Base-by-base conservation (phyloP, 2,888 invertebrate genomes). In the Byasa hedistus region DNA sequence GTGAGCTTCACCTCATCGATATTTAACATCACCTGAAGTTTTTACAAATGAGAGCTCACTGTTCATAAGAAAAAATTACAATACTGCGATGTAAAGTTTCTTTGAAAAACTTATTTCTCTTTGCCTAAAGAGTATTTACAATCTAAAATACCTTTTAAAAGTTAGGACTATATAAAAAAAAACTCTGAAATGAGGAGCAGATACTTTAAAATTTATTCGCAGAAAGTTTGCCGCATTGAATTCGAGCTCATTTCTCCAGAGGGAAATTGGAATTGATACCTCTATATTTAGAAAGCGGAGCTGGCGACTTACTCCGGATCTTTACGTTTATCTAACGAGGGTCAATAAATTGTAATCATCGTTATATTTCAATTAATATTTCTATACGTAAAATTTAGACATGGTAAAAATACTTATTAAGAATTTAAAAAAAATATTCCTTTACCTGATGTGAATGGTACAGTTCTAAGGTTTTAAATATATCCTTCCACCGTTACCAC, bases 271-370 rank as follows among this genome's bases (percentile, higher is more conserved):
- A 61, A 66, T 66, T 61, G 66, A 57, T 61, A 57, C 57, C 39
- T 52, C 54, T 66, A 61, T 66, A 61, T 61, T 66, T 66, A 66
- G 61, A 51, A 55, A 61, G 44, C 39, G n/a, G n/a, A n/a, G n/a
- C 44, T 21, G 57, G 39, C 27, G 24, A 17, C 65, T 51, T 61
- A 51, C 52, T 23, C 36, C 57, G 65, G 51, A 24, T 36, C 36
- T 57, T 44, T 12, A 52, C n/a, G 39, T 57, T 57, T 60, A 61
- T 57, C 39, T 51, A 39, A 65, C 39, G 48, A 24, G 24, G 61
- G 52, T 59, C 54, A 44, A 27, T 52, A 23, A 52, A 64, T 32
- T 52, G 51, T 57, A 56, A 55, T 52, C 17, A 52, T 15, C 7
- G 8, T 0, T 10, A 51, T 52, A 19, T 21, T 48, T 51, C 24